Base-by-base conservation (phyloP, 2,888 invertebrate genomes). In the Camptogramma bilineatum region DNA sequence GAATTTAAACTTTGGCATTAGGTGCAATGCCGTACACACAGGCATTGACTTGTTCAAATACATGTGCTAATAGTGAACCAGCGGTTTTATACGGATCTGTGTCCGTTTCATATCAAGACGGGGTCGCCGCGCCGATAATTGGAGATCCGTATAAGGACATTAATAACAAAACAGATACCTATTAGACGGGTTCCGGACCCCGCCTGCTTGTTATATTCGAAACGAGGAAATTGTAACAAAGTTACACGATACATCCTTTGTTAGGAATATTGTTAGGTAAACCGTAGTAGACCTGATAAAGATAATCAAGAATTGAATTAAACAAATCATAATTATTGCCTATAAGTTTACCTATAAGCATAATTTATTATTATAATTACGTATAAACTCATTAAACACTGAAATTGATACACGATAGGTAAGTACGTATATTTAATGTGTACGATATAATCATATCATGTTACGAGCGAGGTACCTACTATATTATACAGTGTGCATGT, bases 111-210 rank as follows among this genome's bases (percentile, higher is more conserved):
- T 77, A 84, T 76, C 79, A 80, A 78, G 78, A 74, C 79, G 75
- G 71, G 74, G 75, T 73, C 77, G 71, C 70, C 73, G 72, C 75
- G 73, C 76, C 78, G 78, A 84, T 84, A 88, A 90, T 90, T 89
- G 85, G 85, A 87, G 84, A 83, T 83, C 83, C 82, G 84, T 85
- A 87, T 85, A 82, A 82, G 81, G 83, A 81, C 86, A 88, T 90
- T 88, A 90, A 90, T 88, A 89, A 88, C 87, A 86, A 85, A 89
- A 88, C 83, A 87, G 87, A 86, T 88, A 83, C 82, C 79, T 80
- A 88, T 88, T 86, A 85, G 84, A 80, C 73, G 73, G 82, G 82
- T 75, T 77, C 78, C 77, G 74, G 75, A 76, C 80, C 83, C 84
- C 81, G 76, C 78, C 77, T 72, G 83, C 79, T 86, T 83, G 82